These are phyloP conservation scores for Yponomeuta sedellus DNA, from an alignment of 2,888 invertebrate genomes.

Conservation along the genomic window DNA sequence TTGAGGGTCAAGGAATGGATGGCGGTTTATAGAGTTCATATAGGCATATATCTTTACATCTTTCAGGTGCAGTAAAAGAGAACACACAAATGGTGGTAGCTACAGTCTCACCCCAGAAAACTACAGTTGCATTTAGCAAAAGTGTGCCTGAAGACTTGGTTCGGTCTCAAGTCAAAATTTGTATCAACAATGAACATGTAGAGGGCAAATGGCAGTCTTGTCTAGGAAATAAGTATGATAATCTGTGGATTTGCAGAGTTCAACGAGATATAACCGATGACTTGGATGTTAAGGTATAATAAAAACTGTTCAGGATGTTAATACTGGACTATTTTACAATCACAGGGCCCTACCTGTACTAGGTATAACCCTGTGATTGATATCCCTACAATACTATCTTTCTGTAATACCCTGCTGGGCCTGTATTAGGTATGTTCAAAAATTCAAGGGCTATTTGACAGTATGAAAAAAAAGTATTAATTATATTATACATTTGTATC, in stretches of 20 bases:
- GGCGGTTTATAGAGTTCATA: no score
- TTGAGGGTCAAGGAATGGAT: background rate
- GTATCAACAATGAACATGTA: conserved; percentile 39
- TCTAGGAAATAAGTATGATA: conserved; percentile 58
- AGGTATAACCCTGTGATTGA: no score
- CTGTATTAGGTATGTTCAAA: no score
- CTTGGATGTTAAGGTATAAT: conserved; percentile 49
- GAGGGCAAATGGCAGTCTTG: conserved; percentile 60
- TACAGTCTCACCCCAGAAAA: conserved; percentile 45
- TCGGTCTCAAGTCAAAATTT: conserved; percentile 35
- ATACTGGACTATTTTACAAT: no score
- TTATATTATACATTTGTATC: no score
- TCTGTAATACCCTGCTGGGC: no score
- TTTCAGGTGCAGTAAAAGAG: conserved; percentile 60
- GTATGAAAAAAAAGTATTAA: no score
- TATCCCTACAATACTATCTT: no score
- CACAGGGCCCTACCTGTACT: no score
- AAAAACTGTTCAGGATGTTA: background rate
- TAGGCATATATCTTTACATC: background rate
- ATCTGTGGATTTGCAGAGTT: conserved; percentile 63
- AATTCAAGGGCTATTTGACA: no score
- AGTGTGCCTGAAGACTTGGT: conserved; percentile 42
- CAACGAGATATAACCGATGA: conserved; percentile 30
- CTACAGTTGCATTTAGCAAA: conserved; percentile 58
- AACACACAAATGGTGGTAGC: conserved; percentile 52